Conservation (phyloP, 1,140 invertebrate species). For the Neodiprion fabricii region DNA sequence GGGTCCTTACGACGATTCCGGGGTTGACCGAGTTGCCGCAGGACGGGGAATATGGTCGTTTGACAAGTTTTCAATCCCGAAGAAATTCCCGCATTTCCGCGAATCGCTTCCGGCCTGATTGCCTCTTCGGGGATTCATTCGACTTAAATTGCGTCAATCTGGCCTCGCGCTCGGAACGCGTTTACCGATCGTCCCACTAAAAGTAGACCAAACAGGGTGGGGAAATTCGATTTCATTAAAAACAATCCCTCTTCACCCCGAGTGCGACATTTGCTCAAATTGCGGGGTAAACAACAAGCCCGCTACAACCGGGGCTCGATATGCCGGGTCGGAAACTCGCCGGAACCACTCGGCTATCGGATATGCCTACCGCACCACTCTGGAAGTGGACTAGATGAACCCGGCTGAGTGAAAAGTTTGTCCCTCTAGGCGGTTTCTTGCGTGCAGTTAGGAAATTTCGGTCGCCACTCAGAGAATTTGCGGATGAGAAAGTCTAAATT, state of each 20-base stretch:
- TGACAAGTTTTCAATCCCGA: no score
- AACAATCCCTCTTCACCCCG: background rate
- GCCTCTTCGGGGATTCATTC: background rate
- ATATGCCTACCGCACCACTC: slow-evolving; percentile 39
- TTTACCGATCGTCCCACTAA: no score
- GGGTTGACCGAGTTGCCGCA: no score
- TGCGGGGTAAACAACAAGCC: background rate
- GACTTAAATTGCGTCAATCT: no score
- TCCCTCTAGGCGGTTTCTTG: slow-evolving; percentile 22
- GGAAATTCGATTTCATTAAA: background rate
- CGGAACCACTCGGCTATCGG: slow-evolving; percentile 48
- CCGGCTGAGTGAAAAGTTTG: slow-evolving; percentile 54
- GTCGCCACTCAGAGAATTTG: background rate
- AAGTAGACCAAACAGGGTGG: background rate
- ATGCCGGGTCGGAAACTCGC: slow-evolving; percentile 40
- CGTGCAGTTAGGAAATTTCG: background rate
- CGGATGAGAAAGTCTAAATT: background rate
- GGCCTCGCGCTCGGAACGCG: no score
- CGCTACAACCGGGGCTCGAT: slow-evolving; percentile 10
- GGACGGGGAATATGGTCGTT: no score
- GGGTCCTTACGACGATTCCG: no score
- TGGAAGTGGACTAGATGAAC: slow-evolving; percentile 45
- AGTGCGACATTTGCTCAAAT: background rate
- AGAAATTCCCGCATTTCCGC: no score
- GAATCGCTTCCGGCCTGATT: background rate